Conservation (phyloP, 2,888 invertebrate species). For the Ophioninae sp. region DNA sequence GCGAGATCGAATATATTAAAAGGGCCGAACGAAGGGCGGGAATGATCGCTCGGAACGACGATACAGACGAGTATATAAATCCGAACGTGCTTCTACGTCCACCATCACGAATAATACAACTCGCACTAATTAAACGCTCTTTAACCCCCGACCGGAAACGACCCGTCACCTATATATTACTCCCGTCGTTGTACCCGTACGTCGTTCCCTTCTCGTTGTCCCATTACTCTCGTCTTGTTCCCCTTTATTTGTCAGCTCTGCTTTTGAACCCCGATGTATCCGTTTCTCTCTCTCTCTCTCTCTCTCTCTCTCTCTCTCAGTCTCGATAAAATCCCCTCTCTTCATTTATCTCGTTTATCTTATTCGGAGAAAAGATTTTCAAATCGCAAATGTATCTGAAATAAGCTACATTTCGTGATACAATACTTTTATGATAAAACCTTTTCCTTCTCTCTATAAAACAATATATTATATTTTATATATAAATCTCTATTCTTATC, state of each 20-base stretch:
- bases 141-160: conserved; percentile 72
- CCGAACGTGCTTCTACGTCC: neutral
- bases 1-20: conserved; percentile 28
- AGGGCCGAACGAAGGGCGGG: conserved; percentile 41
- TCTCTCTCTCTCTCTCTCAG: conserved; percentile 5
- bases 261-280: conserved; percentile 8
- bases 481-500: too few species aligned
- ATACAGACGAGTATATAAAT: conserved; percentile 29
- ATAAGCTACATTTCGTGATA: too few species aligned
- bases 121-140: conserved; percentile 76
- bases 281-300: conserved; percentile 9
- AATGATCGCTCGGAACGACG: conserved; percentile 54
- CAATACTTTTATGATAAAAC: too few species aligned
- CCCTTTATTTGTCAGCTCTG: conserved; percentile 28
- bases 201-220: conserved; percentile 51
- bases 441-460: too few species aligned
- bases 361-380: too few species aligned
- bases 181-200: conserved; percentile 47
- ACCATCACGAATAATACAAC: conserved; percentile 54
- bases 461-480: too few species aligned
- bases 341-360: too few species aligned
- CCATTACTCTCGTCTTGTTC: conserved; percentile 28
- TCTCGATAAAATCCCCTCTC: too few species aligned
- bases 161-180: conserved; percentile 66
- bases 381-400: too few species aligned